phyloP scores from a whole-genome alignment of 1,140 invertebrate genomes.

The Idris sp. region DNA sequence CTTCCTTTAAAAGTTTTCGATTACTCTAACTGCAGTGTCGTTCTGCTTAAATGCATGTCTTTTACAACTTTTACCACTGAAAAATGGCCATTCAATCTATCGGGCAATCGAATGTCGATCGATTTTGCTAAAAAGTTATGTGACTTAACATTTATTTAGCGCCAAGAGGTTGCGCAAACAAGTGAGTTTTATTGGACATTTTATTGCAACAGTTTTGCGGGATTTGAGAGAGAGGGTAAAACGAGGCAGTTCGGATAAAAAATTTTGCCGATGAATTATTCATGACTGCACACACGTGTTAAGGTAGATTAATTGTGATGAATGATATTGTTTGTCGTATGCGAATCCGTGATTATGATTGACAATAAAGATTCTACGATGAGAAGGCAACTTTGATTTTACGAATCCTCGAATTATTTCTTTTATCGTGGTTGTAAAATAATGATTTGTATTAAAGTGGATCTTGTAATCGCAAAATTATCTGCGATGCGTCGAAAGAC shows the following conservation, averaged over 20 bases:
- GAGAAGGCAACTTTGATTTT: constrained; percentile 20
- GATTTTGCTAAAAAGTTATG: constrained; percentile 50
- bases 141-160: constrained; percentile 37
- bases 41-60: constrained; percentile 26
- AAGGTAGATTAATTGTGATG: constrained; percentile 51
- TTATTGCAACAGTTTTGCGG: constrained; percentile 24
- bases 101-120: constrained; percentile 50
- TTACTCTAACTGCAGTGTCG: background rate
- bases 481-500: constrained; percentile 2
- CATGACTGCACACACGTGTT: constrained; percentile 46
- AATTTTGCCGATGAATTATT: constrained; percentile 57
- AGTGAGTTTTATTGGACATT: constrained; percentile 49
- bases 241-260: constrained; percentile 43
- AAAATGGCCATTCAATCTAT: constrained; percentile 38
- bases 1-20: constrained; percentile 16
- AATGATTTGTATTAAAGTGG: constrained; percentile 29
- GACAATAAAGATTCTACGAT: constrained; percentile 34
- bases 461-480: constrained; percentile 27
- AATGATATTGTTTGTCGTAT: constrained; percentile 44
- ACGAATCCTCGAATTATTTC: constrained; percentile 14
- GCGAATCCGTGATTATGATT: constrained; percentile 37
- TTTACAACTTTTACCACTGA: constrained; percentile 20
- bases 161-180: constrained; percentile 16
- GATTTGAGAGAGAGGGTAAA: constrained; percentile 29
- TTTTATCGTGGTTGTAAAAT: constrained; percentile 40